phyloP scores from a whole-genome alignment of 1,140 invertebrate species.

The Drosophila oshimai region DNA sequence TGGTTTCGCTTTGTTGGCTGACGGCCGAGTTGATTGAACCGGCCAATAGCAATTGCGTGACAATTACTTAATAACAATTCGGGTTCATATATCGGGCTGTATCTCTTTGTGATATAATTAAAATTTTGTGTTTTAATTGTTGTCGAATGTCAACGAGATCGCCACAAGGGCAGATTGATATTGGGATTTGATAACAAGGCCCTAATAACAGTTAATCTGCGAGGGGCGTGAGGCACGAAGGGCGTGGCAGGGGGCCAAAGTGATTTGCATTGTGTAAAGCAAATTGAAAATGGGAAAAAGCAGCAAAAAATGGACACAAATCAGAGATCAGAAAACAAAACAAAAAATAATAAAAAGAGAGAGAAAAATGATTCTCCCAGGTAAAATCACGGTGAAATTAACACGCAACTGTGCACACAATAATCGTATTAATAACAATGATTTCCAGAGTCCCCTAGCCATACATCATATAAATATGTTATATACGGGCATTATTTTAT shows the following conservation, averaged over 20 bases:
- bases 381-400: constrained; percentile 74
- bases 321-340: not conserved
- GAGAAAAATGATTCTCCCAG: constrained; percentile 32
- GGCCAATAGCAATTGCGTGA: constrained; percentile 32
- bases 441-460: constrained; percentile 31
- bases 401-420: constrained; percentile 80
- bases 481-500: constrained; percentile 30
- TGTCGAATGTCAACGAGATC: constrained; percentile 38
- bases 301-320: constrained; percentile 4
- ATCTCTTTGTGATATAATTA: constrained; percentile 24
- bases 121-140: constrained; percentile 38
- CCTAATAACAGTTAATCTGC: constrained; percentile 55
- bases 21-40: constrained; percentile 39
- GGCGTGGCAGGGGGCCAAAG: not conserved
- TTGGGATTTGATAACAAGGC: constrained; percentile 9
- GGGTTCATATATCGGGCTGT: not conserved
- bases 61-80: constrained; percentile 44
- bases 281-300: constrained; percentile 43
- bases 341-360: constrained; percentile 11
- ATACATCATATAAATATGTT: constrained; percentile 9
- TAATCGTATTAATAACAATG: constrained; percentile 80
- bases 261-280: constrained; percentile 49
- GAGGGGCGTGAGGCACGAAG: not conserved
- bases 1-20: constrained; percentile 34
- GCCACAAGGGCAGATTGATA: constrained; percentile 6